phyloP scores from a whole-genome alignment of 2,888 invertebrate genomes.

The Melipona beecheii region DNA sequence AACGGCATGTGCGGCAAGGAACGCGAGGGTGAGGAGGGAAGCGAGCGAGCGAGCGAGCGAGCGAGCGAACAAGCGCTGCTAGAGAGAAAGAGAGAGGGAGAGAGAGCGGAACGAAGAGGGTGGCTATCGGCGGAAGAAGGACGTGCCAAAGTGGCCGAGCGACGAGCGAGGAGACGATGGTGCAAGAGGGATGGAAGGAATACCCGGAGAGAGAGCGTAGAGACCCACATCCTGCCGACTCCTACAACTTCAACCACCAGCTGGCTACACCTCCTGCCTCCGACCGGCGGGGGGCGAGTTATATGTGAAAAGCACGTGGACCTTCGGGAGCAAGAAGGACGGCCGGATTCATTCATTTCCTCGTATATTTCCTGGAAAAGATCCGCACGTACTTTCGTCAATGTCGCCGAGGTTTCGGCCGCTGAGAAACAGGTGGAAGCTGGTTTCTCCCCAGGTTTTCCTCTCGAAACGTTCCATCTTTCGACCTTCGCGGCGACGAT shows the following conservation, averaged over 20 bases:
- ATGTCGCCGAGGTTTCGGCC: background rate
- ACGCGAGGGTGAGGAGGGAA: conserved; percentile 50
- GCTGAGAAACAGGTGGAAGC: conserved; percentile 9
- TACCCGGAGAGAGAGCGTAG: conserved; percentile 67
- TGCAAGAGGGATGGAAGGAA: conserved; percentile 72
- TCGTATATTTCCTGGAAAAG: conserved; percentile 72
- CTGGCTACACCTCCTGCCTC: conserved; percentile 78
- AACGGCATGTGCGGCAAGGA: conserved; percentile 62
- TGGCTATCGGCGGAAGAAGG: conserved; percentile 65
- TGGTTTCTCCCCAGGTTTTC: too few species aligned
- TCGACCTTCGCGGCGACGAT: background rate
- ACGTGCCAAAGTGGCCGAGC: conserved; percentile 56
- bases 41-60: conserved; percentile 26
- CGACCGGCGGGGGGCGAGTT: conserved; percentile 68
- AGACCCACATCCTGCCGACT: conserved; percentile 81
- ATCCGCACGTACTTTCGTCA: conserved; percentile 50
- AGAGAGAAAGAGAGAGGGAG: conserved; percentile 16
- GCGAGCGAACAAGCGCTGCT: conserved; percentile 12
- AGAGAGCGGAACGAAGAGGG: conserved; percentile 47
- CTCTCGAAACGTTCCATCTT: background rate
- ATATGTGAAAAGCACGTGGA: conserved; percentile 79
- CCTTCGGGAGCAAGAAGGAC: conserved; percentile 79
- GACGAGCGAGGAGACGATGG: conserved; percentile 60
- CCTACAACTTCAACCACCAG: conserved; percentile 81
- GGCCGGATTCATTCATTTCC: conserved; percentile 79